Evolutionary conservation across 2,113 vertebrate species (phyloP).

Genomic region (Trinectes maculatus): DNA sequence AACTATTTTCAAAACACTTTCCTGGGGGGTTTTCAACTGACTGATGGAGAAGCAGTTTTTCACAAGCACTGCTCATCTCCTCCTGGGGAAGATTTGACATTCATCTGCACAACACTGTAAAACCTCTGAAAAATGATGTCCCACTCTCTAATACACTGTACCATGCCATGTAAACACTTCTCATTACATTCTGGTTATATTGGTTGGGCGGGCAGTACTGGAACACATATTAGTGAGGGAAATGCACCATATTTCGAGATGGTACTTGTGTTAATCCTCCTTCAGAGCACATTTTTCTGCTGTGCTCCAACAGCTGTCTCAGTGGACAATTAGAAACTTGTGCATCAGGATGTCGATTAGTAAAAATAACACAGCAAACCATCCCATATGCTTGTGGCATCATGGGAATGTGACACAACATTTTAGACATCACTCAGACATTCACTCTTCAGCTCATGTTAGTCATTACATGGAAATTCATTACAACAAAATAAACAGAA

Average conservation of each 20-base stretch:
- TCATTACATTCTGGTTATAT: not conserved
- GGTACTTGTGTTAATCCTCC: not conserved
- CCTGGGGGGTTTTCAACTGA: slow-evolving; percentile 1
- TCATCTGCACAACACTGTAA: not conserved
- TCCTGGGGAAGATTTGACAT: not conserved
- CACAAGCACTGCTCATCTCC: slow-evolving; percentile 3
- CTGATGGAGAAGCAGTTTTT: slow-evolving; percentile 8
- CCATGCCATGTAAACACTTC: not conserved
- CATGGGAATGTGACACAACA: too few relatives aligned
- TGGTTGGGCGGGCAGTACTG: not conserved
- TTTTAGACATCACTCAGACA: too few relatives aligned
- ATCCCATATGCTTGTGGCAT: too few relatives aligned
- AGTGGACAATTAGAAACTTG: not conserved
- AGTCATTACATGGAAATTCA: too few relatives aligned
- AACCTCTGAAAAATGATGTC: not conserved
- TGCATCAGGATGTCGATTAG: too few relatives aligned
- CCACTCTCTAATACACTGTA: not conserved
- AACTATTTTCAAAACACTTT: slow-evolving; percentile 17
- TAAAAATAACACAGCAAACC: too few relatives aligned
- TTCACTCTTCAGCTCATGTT: too few relatives aligned
- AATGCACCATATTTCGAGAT: not conserved
- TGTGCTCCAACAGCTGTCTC: not conserved
- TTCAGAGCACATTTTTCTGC: too few relatives aligned
- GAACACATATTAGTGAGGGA: not conserved
- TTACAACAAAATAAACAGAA: too few relatives aligned